These are phyloP conservation scores for Pseudococcus longispinus DNA, from an alignment of 2,888 invertebrate species.

Conservation along the genomic window DNA sequence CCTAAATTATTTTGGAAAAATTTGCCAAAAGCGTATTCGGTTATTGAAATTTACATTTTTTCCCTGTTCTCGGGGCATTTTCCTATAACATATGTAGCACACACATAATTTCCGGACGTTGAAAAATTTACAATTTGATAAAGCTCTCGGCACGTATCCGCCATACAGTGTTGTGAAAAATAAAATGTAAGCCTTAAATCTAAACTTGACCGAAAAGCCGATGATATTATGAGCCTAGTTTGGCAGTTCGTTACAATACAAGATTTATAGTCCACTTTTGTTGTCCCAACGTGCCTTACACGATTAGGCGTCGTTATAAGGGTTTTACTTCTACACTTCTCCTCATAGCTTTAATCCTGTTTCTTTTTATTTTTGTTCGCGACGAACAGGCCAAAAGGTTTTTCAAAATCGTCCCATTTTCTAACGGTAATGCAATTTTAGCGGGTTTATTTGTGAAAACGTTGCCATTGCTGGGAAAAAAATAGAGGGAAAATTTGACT, in stretches of 20 bases:
- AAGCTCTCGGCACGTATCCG: neutral
- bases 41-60: neutral
- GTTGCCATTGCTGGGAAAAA: neutral
- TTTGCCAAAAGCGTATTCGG: neutral
- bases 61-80: neutral
- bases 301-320: slow-evolving; percentile 43
- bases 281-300: slow-evolving; percentile 33
- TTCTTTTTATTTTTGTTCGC: slow-evolving; percentile 31
- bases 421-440: slow-evolving; percentile 21
- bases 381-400: slow-evolving; percentile 4
- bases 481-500: neutral
- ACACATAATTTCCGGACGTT: slow-evolving; percentile 16
- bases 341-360: slow-evolving; percentile 29
- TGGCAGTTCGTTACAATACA: slow-evolving; percentile 45
- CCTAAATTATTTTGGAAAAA: neutral
- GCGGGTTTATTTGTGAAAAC: slow-evolving; percentile 7
- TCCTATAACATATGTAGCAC: neutral
- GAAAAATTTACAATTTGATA: slow-evolving; percentile 31
- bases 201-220: slow-evolving; percentile 34
- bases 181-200: slow-evolving; percentile 31
- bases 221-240: slow-evolving; percentile 40
- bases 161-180: slow-evolving; percentile 7
- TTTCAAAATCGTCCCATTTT: slow-evolving; percentile 35
- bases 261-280: slow-evolving; percentile 43
- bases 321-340: slow-evolving; percentile 28